These are phyloP conservation scores for Lycorma delicatula DNA, from an alignment of 1,140 invertebrate species.

Conservation along the genomic window DNA sequence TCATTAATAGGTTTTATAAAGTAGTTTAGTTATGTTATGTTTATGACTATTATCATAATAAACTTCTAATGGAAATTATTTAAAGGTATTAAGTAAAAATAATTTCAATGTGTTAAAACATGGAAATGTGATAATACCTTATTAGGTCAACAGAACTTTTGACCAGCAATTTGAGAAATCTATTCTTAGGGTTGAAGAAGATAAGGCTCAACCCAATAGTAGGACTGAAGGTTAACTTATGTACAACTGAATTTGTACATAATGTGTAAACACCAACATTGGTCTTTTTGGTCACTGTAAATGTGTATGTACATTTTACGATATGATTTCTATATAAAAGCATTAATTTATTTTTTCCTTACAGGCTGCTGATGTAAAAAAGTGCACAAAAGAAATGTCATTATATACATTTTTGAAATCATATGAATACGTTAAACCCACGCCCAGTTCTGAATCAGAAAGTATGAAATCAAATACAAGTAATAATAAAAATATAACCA, in stretches of 20 bases:
- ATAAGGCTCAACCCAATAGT: background rate
- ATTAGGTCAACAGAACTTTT: no score
- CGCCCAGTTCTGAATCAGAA: background rate
- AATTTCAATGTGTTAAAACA: no score
- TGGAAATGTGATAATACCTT: no score
- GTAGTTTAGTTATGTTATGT: no score
- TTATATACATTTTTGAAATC: constrained; percentile 10
- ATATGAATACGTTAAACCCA: constrained; percentile 1
- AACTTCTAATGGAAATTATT: no score
- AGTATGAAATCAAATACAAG: background rate
- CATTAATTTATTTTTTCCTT: constrained; percentile 1
- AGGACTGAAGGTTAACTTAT: background rate
- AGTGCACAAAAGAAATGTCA: constrained; percentile 9
- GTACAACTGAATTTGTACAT: background rate
- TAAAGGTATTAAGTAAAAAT: no score
- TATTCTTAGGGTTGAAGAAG: no score
- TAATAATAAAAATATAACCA: constrained; percentile 4
- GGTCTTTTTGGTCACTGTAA: background rate
- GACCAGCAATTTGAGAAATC: no score
- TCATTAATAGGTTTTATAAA: no score
- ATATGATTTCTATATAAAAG: background rate
- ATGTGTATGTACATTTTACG: background rate
- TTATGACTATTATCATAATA: no score
- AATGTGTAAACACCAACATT: background rate
- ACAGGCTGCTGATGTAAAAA: constrained; percentile 15